Percentiles rank a stretch among this genome's conserved stretches.
phyloP scores from a whole-genome alignment of 1,140 invertebrate genomes.

The Globodera ellingtonae region DNA sequence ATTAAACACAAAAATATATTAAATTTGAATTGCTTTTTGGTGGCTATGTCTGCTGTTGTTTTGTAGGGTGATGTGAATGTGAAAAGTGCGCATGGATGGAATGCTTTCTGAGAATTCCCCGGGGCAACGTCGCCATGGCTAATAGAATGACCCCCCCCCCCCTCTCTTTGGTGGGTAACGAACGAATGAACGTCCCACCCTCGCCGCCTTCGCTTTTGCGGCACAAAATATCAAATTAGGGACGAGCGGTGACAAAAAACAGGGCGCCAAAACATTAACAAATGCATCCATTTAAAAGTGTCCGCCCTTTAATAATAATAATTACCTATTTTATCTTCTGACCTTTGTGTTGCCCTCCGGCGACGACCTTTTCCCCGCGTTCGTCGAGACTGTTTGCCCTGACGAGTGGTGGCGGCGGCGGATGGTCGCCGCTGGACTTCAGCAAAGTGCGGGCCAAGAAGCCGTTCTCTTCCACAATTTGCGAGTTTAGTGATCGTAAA shows the following conservation, averaged over 20 bases:
- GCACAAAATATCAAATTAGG: no score
- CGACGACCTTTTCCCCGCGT: background rate
- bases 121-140: background rate
- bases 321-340: no score
- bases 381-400: background rate
- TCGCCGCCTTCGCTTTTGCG: no score
- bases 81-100: background rate
- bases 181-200: no score
- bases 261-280: no score
- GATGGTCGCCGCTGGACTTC: background rate
- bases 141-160: background rate
- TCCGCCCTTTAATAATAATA: no score
- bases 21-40: background rate
- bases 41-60: background rate
- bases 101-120: background rate
- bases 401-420: background rate
- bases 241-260: no score
- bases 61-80: background rate
- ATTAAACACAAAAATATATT: background rate
- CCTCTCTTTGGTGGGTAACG: no score
- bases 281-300: no score
- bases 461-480: slow-evolving; percentile 43
- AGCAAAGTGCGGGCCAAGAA: slow-evolving; percentile 27
- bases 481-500: slow-evolving; percentile 29
- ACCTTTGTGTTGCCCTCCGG: background rate